Percentiles rank a stretch among this genome's conserved stretches.
Conservation (phyloP, 2,888 invertebrate species). For the Camptogramma bilineatum region DNA sequence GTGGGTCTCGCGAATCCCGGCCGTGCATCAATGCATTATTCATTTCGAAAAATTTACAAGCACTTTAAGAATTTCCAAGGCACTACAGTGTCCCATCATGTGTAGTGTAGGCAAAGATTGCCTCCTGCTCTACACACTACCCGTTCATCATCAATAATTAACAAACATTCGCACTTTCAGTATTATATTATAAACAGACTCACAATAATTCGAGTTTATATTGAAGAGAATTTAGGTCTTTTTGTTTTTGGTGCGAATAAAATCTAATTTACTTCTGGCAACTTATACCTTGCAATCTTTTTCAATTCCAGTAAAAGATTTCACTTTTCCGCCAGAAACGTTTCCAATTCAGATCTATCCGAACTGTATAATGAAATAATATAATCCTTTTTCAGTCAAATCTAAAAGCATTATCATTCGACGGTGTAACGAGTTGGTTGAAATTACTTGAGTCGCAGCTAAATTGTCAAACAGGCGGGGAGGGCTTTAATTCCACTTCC, state of each 20-base stretch:
- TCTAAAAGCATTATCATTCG: conserved; percentile 51
- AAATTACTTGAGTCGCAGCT: conserved; percentile 55
- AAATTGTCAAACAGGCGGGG: conserved; percentile 60
- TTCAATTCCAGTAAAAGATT: conserved; percentile 22
- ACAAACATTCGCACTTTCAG: no score
- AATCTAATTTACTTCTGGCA: background rate
- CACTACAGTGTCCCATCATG: no score
- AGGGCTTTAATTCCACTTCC: conserved; percentile 66
- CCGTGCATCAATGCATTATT: no score
- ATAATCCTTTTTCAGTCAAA: conserved; percentile 45
- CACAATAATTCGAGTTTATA: no score
- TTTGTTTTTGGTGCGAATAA: background rate
- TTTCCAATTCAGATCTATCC: conserved; percentile 30
- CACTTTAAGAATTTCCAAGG: no score
- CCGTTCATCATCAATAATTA: no score
- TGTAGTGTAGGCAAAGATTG: no score
- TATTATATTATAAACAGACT: no score
- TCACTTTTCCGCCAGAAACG: conserved; percentile 26
- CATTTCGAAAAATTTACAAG: no score
- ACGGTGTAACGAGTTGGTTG: conserved; percentile 55
- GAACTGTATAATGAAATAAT: conserved; percentile 31
- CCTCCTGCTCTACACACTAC: no score
- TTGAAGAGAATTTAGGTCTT: no score
- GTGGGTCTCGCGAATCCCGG: no score
- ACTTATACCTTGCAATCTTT: conserved; percentile 3